These are phyloP conservation scores for Gambusia affinis DNA, from an alignment of 2,113 vertebrate genomes.

Conservation along the genomic window DNA sequence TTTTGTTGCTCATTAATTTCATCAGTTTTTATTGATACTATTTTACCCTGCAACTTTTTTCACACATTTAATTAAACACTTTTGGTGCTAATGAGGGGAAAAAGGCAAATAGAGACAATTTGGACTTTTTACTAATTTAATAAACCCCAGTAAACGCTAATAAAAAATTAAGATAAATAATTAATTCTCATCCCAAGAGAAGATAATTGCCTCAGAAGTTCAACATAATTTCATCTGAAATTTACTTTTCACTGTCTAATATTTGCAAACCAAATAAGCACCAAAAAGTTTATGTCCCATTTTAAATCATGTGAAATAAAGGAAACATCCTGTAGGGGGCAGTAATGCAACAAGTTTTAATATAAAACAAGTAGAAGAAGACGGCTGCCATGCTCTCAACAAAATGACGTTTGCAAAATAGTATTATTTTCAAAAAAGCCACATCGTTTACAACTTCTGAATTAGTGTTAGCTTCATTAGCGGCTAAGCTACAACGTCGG, in stretches of 20 bases:
- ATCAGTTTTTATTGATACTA: background rate
- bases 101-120: background rate
- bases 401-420: no score
- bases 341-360: no score
- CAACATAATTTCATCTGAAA: background rate
- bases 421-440: no score
- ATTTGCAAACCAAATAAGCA: background rate
- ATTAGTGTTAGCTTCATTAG: no score
- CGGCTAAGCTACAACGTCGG: no score
- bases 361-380: no score
- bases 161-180: background rate
- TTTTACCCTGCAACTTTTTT: background rate
- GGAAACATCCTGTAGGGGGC: no score
- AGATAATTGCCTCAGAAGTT: background rate
- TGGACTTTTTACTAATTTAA: background rate
- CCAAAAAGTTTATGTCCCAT: no score
- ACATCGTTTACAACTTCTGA: no score
- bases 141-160: background rate
- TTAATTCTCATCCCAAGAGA: background rate
- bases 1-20: background rate
- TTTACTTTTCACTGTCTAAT: background rate
- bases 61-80: background rate
- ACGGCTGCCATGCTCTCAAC: no score
- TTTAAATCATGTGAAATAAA: no score
- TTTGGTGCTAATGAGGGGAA: background rate